Evolutionary conservation across 2,797 vertebrate species (phyloP), one percentile per base, ranked within the genome.

Genomic region (Thaleichthys pacificus): DNA sequence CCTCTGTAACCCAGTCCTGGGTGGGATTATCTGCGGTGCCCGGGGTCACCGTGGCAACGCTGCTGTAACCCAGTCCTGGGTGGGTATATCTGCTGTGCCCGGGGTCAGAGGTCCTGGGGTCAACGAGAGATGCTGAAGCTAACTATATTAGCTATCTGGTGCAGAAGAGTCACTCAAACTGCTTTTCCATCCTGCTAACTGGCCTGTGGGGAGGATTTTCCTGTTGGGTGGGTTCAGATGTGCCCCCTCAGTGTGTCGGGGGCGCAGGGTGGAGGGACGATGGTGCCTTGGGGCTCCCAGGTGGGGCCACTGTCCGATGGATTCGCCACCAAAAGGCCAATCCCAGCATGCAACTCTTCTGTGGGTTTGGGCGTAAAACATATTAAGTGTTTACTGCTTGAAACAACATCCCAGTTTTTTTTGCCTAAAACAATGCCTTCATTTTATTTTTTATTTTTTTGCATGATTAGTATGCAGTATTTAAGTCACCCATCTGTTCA

Each of bases 161-260:
- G 89, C 89, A 89, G 90, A 89, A 90, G 86, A 88, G 81, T 83
- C 78, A 69, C 69, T 82, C 77, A 80, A 79, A 87, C 73, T 71
- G 74, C 61, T 76, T 80, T 87, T 85, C 82, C 80, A 67, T 84
- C 70, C 80, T 81, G 76, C 77, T 84, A 86, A 85, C 82, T 84
- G 85, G 86, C 88, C 85, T 88, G 74, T 84, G 82, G 87, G 89
- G 87, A 85, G 88, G 89, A 92, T 92, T 89, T 88, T 90, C 83
- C 85, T 14, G 85, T 89, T 87, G 89, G 88, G 80, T 91, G 81
- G 80, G 88, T 88, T 92, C 88, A 91, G 89, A 89, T 88, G 86
- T 72, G 70, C 66, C 69, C 63, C 85, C 85, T 86, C 88, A 84
- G 79, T 73, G 72, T 82, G 80, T 79, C 0, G 69, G 60, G 51